These are phyloP conservation scores for Penaeus japonicus DNA, from an alignment of 1,140 invertebrate species.

Conservation along the genomic window DNA sequence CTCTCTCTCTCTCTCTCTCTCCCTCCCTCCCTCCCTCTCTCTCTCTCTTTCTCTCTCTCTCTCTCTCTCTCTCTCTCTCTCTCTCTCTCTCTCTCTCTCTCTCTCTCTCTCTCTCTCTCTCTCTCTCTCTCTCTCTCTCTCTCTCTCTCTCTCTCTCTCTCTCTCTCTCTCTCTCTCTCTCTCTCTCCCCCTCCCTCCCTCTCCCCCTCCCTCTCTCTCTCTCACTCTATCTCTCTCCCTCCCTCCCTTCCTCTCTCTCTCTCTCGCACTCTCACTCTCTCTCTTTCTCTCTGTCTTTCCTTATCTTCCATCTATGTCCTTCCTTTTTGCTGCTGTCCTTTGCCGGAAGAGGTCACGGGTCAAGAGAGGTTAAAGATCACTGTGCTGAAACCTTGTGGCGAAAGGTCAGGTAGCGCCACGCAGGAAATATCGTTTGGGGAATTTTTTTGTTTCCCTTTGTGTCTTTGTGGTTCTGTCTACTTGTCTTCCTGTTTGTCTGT, in stretches of 20 bases:
- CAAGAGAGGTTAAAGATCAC: too few relatives aligned
- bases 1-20: neutral
- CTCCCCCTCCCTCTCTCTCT: neutral
- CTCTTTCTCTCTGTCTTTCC: neutral
- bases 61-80: neutral
- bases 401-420: too few relatives aligned
- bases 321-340: too few relatives aligned
- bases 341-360: too few relatives aligned
- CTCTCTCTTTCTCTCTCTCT: too few relatives aligned
- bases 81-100: neutral
- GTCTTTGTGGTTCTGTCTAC: too few relatives aligned
- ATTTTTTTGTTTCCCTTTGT: neutral
- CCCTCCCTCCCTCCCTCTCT: too few relatives aligned
- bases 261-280: neutral
- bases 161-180: neutral
- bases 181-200: neutral
- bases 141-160: neutral
- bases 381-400: too few relatives aligned
- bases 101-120: neutral
- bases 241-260: neutral
- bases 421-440: too few relatives aligned
- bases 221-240: neutral
- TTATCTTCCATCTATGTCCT: too few relatives aligned
- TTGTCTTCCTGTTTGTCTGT: too few relatives aligned
- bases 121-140: neutral